These are phyloP conservation scores for Matsumurasca onukii DNA, from an alignment of 1,140 invertebrate genomes.

Conservation along the genomic window DNA sequence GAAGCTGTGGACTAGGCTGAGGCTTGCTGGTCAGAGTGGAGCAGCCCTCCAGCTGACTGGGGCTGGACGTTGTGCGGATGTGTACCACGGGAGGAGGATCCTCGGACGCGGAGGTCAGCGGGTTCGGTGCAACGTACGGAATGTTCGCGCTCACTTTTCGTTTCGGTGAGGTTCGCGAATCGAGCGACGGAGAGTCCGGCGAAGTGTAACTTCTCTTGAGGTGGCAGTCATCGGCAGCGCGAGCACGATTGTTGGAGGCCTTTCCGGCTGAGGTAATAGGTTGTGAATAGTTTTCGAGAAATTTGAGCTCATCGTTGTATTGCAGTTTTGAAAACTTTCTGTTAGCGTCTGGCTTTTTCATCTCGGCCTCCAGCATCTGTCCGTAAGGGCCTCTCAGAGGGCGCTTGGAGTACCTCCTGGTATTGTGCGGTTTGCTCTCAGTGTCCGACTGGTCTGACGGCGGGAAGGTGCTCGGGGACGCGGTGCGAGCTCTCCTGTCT, in stretches of 20 bases:
- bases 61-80: slow-evolving; percentile 75
- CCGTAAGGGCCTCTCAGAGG: slow-evolving; percentile 77
- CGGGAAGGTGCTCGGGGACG: slow-evolving; percentile 44
- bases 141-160: slow-evolving; percentile 57
- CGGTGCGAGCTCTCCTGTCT: slow-evolving; percentile 42
- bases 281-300: slow-evolving; percentile 51
- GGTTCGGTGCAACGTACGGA: slow-evolving; percentile 44
- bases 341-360: slow-evolving; percentile 65
- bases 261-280: slow-evolving; percentile 38
- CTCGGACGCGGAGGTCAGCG: slow-evolving; percentile 39
- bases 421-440: slow-evolving; percentile 49
- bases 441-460: slow-evolving; percentile 56
- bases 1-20: slow-evolving; percentile 65
- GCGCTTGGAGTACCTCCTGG: slow-evolving; percentile 66
- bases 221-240: slow-evolving; percentile 53
- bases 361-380: slow-evolving; percentile 80
- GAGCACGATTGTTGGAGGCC: slow-evolving; percentile 38
- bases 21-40: slow-evolving; percentile 40
- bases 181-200: slow-evolving; percentile 21
- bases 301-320: slow-evolving; percentile 56
- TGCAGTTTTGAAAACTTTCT: slow-evolving; percentile 51
- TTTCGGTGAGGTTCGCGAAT: slow-evolving; percentile 44
- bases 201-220: slow-evolving; percentile 43
- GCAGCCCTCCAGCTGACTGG: slow-evolving; percentile 67
- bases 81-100: slow-evolving; percentile 54